Conservation (phyloP, 2,113 vertebrate genomes). For the Eudyptes chrysolophus region DNA sequence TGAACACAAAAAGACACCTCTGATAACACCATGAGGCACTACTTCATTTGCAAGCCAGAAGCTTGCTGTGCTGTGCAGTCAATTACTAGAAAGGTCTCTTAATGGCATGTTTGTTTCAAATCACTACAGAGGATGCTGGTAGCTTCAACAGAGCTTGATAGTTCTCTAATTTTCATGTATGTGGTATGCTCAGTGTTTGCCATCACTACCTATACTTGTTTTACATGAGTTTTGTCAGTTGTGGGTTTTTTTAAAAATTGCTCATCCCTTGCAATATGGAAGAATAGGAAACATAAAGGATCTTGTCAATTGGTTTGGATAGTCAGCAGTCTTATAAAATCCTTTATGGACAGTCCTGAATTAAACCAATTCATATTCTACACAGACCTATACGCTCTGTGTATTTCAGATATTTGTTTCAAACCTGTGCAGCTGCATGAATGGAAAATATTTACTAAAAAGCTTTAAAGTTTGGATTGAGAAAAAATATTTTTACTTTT, state of each 20-base stretch:
- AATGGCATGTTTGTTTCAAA: conserved; percentile 5
- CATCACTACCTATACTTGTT: not conserved
- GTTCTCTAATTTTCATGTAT: not conserved
- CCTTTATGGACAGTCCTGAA: not conserved
- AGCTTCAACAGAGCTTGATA: not conserved
- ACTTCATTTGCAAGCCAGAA: not conserved
- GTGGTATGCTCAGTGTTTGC: not conserved
- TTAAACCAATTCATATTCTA: not conserved
- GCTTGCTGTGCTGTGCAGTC: not conserved
- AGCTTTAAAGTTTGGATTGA: conserved; percentile 57
- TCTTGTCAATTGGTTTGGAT: not conserved
- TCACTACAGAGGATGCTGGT: not conserved
- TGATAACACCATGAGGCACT: not conserved
- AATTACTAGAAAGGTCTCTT: not conserved
- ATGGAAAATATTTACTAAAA: conserved; percentile 39
- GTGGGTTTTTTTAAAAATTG: not conserved
- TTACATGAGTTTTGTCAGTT: not conserved
- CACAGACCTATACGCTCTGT: not conserved
- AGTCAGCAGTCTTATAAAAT: not conserved
- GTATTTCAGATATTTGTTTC: conserved; percentile 12
- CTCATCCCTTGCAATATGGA: not conserved
- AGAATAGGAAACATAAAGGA: not conserved
- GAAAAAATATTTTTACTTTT: conserved; percentile 53
- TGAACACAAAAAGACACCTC: not conserved
- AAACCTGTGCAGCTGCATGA: conserved; percentile 39